Evolutionary conservation across 2,113 vertebrate genomes (phyloP).

Genomic region (Scalopus aquaticus): DNA sequence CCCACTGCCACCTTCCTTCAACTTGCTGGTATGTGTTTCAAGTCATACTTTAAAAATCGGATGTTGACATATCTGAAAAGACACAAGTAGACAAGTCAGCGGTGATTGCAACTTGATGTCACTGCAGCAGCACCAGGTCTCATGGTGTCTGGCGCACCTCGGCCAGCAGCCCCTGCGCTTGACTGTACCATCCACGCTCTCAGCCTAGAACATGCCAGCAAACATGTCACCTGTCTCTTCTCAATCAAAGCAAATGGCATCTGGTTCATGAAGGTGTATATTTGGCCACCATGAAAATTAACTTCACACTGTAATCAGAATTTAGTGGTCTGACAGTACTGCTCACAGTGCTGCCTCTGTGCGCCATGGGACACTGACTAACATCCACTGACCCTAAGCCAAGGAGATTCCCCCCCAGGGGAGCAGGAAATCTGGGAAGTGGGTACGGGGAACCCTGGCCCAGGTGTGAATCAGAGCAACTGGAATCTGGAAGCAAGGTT

Average conservation of each 20-base stretch:
- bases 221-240: background rate
- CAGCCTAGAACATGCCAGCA: background rate
- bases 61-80: background rate
- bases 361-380: background rate
- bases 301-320: background rate
- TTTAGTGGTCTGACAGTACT: background rate
- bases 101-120: rapidly evolving
- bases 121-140: rapidly evolving
- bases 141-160: background rate
- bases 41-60: background rate
- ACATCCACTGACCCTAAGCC: background rate
- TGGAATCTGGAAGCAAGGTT: background rate
- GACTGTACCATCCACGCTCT: too few species aligned
- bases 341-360: background rate
- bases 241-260: background rate
- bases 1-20: background rate
- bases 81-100: background rate
- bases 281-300: background rate
- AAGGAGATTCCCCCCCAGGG: background rate
- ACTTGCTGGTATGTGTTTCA: background rate
- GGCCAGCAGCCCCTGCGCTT: rapidly evolving
- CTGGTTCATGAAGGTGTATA: background rate
- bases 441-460: background rate
- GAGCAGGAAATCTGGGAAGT: background rate
- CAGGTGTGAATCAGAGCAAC: background rate